These are phyloP conservation scores for Achatina immaculata DNA, from an alignment of 1,140 invertebrate genomes.

Conservation along the genomic window DNA sequence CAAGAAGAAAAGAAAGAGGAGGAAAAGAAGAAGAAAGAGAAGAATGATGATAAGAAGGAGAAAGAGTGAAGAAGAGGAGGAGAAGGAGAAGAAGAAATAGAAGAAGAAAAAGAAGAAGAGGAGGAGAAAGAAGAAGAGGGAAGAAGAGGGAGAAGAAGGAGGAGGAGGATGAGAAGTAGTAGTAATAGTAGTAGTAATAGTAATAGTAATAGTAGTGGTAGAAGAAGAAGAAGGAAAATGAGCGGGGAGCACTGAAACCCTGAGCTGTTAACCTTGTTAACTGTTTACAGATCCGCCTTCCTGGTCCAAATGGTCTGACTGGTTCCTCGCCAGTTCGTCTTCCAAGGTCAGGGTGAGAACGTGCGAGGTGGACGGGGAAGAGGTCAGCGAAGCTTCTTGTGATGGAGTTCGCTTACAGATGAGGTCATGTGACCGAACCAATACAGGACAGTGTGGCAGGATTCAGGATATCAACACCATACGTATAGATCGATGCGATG, in stretches of 20 bases:
- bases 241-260: no score
- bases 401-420: slow-evolving; percentile 18
- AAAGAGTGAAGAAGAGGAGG: no score
- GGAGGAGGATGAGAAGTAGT: neutral
- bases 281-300: neutral
- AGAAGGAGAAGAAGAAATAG: neutral
- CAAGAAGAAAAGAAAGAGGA: neutral
- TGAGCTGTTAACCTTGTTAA: neutral
- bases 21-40: neutral
- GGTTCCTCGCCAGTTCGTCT: neutral
- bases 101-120: neutral
- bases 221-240: no score
- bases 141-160: neutral
- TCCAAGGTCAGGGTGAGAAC: slow-evolving; percentile 18
- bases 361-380: slow-evolving; percentile 6
- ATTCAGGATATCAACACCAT: slow-evolving; percentile 9
- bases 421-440: neutral
- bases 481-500: neutral
- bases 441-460: slow-evolving; percentile 9
- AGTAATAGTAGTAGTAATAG: neutral
- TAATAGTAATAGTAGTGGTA: no score
- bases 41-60: neutral
- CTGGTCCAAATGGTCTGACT: slow-evolving; percentile 24
- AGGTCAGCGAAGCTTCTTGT: neutral
- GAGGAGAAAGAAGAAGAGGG: neutral